Evolutionary conservation across 1,140 invertebrate genomes (phyloP).

Genomic region (Bombus ignitus): DNA sequence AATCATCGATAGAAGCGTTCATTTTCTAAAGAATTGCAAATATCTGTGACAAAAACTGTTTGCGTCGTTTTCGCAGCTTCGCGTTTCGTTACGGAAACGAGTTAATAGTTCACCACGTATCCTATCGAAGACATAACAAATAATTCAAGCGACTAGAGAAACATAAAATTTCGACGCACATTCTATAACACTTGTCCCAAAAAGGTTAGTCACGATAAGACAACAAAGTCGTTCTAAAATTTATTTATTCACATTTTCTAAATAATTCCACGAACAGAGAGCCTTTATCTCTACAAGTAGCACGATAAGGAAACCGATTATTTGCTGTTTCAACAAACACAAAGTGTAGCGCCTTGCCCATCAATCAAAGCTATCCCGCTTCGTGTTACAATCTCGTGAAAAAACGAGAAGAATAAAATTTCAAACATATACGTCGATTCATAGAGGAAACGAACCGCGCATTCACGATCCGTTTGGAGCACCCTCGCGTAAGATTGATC

Average conservation of each 20-base stretch:
- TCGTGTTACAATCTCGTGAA: not conserved
- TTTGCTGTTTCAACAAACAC: not conserved
- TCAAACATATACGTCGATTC: not conserved
- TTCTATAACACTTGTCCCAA: no score
- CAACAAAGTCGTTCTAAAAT: no score
- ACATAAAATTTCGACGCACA: no score
- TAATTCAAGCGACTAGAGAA: no score
- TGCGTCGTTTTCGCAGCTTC: no score
- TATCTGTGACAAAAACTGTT: not conserved
- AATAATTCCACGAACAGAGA: not conserved
- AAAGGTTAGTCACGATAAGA: no score
- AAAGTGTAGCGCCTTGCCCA: not conserved
- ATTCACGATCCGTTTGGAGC: not conserved
- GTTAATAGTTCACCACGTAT: fast-evolving
- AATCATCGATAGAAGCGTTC: not conserved
- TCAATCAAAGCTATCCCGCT: not conserved
- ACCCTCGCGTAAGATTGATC: constrained; percentile 23
- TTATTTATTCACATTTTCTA: not conserved
- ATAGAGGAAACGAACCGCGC: constrained; percentile 17
- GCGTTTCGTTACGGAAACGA: no score
- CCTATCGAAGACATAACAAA: no score
- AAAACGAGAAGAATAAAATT: not conserved
- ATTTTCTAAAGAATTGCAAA: not conserved
- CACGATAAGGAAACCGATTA: not conserved
- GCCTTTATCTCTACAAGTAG: not conserved